Evolutionary conservation across 2,888 invertebrate species (phyloP), one percentile per base, ranked within the genome.

Genomic region (Dicyrtomina minuta): DNA sequence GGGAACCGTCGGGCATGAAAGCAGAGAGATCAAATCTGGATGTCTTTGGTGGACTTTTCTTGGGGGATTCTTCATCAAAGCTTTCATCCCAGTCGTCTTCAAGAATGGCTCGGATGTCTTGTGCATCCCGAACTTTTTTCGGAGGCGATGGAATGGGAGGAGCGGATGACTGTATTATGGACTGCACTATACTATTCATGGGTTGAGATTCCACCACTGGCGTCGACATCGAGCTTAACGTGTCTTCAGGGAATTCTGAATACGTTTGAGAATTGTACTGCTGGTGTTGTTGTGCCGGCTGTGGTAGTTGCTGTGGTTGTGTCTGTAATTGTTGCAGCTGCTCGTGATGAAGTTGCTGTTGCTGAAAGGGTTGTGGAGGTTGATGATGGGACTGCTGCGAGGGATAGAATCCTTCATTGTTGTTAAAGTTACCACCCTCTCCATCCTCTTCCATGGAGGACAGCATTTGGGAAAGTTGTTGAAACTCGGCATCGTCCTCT

Each of bases 11-110:
- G 12, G 71, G 67, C 74, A 75, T 74, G 51, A 76, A 75, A 12
- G 76, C 77, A 22, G 76, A 74, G 74, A 76, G 75, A 65, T 78
- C 78, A 74, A 78, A 78, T 15, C 78, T 62, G 17, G 77, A 75
- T 44, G 75, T 72, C 69, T 78, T 78, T 8, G 75, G 76, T 39
- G 77, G 77, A 66, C 75, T 72, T 27, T 70, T 69, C 41, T 72
- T 72, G 17, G 70, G 69, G 15, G 76, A 70, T 27, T 76, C 76
- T 33, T 77, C 77, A 17, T 74, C 74, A 27, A 74, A 75, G 56
- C 62, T 70, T 67, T 75, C 74, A 43, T 78, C 78, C 78, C 78
- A 78, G 22, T 78, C 78, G 44, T 78, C 77, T 27, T 77, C 78
- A 12, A 78, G 69, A 62, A 78, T 78, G 20, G 78, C 77, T 46